A percentile compares a stretch with the other conserved stretches of the same genome.
Evolutionary conservation across 53 echinoderm and acorn worm genomes (phyloP).

Genomic region (Stichopus horrens): DNA sequence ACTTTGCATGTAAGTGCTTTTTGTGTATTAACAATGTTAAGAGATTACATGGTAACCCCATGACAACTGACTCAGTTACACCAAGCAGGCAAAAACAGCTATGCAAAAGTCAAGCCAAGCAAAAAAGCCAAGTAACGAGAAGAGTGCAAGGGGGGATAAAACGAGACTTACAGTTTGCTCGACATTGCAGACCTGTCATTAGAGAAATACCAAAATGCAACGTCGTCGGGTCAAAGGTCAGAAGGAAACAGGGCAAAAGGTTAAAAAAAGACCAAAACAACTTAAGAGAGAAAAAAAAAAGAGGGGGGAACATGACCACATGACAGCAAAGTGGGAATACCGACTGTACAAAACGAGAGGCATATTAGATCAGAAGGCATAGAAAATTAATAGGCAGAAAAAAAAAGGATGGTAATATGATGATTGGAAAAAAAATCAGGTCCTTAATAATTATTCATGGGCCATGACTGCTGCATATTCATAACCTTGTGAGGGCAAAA

Average conservation of each 20-base stretch:
- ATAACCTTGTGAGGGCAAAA: too few relatives aligned
- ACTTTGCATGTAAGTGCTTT: too few relatives aligned
- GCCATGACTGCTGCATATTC: too few relatives aligned
- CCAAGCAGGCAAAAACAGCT: too few relatives aligned
- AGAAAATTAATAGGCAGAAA: too few relatives aligned
- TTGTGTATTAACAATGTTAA: too few relatives aligned
- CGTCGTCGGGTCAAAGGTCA: background rate
- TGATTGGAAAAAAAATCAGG: too few relatives aligned
- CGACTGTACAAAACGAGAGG: background rate
- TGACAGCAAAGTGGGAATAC: background rate
- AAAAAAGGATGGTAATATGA: too few relatives aligned
- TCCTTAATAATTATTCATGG: too few relatives aligned
- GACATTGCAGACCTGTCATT: slow-evolving; percentile 38
- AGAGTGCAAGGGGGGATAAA: slow-evolving; percentile 13
- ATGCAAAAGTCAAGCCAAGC: too few relatives aligned
- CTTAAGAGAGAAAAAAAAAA: background rate
- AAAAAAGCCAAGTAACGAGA: slow-evolving; percentile 6
- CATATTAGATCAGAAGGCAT: background rate
- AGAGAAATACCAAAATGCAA: slow-evolving; percentile 38
- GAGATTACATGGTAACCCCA: too few relatives aligned
- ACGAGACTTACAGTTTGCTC: slow-evolving; percentile 30
- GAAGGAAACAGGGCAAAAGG: background rate
- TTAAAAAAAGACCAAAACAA: background rate
- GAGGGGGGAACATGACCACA: background rate
- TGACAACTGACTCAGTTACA: too few relatives aligned